These are phyloP conservation scores for Noctuana brunneofusca DNA, from an alignment of 2,888 invertebrate genomes.

Conservation along the genomic window DNA sequence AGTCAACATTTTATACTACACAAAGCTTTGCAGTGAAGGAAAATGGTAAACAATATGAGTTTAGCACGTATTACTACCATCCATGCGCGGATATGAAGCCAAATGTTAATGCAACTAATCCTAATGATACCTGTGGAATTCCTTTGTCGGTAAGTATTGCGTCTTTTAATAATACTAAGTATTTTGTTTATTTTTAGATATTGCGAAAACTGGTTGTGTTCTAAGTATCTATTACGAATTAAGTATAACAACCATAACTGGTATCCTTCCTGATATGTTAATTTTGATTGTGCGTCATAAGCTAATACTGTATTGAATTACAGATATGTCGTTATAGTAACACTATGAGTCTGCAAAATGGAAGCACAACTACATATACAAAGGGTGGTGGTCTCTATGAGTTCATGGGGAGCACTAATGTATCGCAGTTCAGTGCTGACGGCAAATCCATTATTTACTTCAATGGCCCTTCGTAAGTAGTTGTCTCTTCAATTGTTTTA, in stretches of 20 bases:
- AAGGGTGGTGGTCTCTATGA: constrained; percentile 52
- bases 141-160: constrained; percentile 60
- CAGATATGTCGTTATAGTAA: constrained; percentile 63
- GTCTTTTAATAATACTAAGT: constrained; percentile 32
- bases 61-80: constrained; percentile 68
- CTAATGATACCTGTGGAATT: constrained; percentile 49
- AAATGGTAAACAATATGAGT: constrained; percentile 48
- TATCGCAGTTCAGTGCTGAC: constrained; percentile 53
- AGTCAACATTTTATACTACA: constrained; percentile 55
- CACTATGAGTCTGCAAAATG: constrained; percentile 43
- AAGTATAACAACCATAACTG: neutral
- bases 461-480: constrained; percentile 71
- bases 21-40: constrained; percentile 49
- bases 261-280: neutral
- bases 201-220: constrained; percentile 23
- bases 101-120: constrained; percentile 45
- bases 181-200: constrained; percentile 1
- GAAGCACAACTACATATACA: constrained; percentile 38
- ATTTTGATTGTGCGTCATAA: too few species aligned
- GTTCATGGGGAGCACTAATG: constrained; percentile 55
- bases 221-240: neutral
- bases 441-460: constrained; percentile 60
- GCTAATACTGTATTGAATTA: constrained; percentile 39
- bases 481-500: constrained; percentile 3
- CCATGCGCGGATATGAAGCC: constrained; percentile 64